These are phyloP conservation scores for Lissonota sp. DNA, from an alignment of 2,888 invertebrate genomes.

Conservation along the genomic window DNA sequence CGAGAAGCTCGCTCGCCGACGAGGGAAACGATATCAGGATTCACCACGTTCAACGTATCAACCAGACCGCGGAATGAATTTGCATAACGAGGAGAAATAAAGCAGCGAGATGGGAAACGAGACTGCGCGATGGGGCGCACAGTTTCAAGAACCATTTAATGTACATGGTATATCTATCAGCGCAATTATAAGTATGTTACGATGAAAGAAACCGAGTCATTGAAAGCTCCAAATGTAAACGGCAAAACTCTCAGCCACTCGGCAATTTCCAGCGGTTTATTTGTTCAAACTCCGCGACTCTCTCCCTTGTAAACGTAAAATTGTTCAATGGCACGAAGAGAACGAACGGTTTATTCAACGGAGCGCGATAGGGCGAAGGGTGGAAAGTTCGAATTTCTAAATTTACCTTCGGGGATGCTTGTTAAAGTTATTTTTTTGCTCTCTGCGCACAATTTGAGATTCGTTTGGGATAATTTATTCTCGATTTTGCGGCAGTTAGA, in stretches of 20 bases:
- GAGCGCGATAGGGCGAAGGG: no score
- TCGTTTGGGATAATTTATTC: no score
- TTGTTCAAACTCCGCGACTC: background rate
- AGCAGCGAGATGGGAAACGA: background rate
- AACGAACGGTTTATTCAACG: no score
- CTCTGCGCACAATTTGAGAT: no score
- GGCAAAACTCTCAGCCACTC: slow-evolving; percentile 34
- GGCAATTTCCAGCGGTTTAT: background rate
- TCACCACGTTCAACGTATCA: slow-evolving; percentile 21
- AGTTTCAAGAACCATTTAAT: slow-evolving; percentile 1
- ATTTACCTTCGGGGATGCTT: no score
- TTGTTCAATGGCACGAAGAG: background rate
- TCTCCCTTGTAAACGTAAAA: background rate
- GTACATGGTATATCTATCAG: slow-evolving; percentile 20
- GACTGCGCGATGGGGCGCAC: background rate
- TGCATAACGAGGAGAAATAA: slow-evolving; percentile 29
- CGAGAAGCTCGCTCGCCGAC: slow-evolving; percentile 35
- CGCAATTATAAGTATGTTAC: slow-evolving; percentile 18
- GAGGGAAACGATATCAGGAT: slow-evolving; percentile 40
- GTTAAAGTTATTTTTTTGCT: no score
- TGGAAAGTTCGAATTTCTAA: no score
- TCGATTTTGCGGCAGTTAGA: no score
- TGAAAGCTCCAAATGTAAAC: background rate
- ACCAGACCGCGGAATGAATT: slow-evolving; percentile 37
- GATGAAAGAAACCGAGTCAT: background rate